These are phyloP conservation scores for Shinisaurus crocodilurus DNA, from an alignment of 2,113 vertebrate genomes.

Conservation along the genomic window DNA sequence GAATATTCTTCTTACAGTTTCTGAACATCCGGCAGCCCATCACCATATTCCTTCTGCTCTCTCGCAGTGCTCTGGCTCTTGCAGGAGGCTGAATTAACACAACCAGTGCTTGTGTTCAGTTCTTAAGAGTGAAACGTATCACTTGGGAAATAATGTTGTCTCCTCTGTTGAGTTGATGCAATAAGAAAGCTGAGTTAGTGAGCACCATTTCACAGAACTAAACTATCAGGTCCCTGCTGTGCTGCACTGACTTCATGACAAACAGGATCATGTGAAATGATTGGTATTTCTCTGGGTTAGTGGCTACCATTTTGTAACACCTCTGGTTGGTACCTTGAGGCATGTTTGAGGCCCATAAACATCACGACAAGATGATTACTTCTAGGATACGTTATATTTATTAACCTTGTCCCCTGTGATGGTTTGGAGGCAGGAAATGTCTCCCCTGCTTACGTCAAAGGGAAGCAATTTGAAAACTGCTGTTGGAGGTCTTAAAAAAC, in stretches of 20 bases:
- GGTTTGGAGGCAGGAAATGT: background rate
- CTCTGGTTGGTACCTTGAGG: background rate
- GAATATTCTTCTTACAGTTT: no score
- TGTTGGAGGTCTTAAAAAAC: conserved; percentile 49
- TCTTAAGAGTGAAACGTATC: background rate
- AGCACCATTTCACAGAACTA: background rate
- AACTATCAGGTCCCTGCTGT: no score
- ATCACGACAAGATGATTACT: background rate
- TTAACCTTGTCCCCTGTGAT: background rate
- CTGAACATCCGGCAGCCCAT: no score
- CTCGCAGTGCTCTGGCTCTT: no score
- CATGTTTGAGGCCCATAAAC: background rate
- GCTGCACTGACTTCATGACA: background rate
- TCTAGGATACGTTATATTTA: background rate
- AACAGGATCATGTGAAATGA: background rate
- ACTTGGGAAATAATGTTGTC: background rate
- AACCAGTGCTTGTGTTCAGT: background rate
- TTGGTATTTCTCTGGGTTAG: background rate
- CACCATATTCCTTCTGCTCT: no score
- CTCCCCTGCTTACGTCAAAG: background rate
- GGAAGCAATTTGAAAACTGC: conserved; percentile 28
- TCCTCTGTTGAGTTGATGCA: background rate
- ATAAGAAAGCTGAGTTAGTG: no score
- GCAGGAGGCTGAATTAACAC: background rate
- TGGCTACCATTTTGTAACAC: background rate